A percentile compares a stretch with the other conserved stretches of the same genome.
These are phyloP conservation scores for Progne subis DNA, from an alignment of 2,113 vertebrate species.

Conservation along the genomic window DNA sequence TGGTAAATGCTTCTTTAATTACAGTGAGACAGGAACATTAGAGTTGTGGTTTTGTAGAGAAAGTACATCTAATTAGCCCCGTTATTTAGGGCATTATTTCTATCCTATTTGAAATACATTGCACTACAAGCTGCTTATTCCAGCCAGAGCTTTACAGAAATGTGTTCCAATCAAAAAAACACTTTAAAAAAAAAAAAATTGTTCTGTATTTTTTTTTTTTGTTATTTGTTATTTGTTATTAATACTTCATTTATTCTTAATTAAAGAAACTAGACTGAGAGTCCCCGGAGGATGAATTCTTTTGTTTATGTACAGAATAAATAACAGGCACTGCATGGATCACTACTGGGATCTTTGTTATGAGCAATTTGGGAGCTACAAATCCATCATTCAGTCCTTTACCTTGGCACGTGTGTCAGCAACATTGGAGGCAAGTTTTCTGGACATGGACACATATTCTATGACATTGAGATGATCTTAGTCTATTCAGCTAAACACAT, in stretches of 20 bases:
- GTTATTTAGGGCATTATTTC: conserved; percentile 62
- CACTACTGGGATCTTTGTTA: background rate
- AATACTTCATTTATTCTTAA: conserved; percentile 41
- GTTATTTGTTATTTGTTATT: background rate
- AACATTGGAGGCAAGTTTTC: background rate
- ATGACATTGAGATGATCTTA: background rate
- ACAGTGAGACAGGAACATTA: conserved; percentile 62
- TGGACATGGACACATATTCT: background rate
- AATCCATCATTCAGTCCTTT: background rate
- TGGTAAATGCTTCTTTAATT: conserved; percentile 74
- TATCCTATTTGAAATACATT: conserved; percentile 39
- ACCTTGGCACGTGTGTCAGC: accelerated
- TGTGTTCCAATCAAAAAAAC: conserved; percentile 5
- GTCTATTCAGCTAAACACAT: background rate
- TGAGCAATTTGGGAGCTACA: background rate
- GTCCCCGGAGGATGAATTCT: background rate
- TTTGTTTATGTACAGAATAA: conserved; percentile 38
- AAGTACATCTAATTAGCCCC: conserved; percentile 69
- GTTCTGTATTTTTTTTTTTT: background rate
- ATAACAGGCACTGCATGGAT: background rate
- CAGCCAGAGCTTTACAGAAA: conserved; percentile 35
- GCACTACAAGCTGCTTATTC: conserved; percentile 37
- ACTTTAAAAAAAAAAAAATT: conserved; percentile 2
- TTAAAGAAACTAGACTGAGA: conserved; percentile 24
- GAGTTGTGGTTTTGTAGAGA: conserved; percentile 63